A percentile compares a stretch with the other conserved stretches of the same genome.
Conservation (phyloP, 2,888 invertebrate species). For the Asteroscopus sphinx region DNA sequence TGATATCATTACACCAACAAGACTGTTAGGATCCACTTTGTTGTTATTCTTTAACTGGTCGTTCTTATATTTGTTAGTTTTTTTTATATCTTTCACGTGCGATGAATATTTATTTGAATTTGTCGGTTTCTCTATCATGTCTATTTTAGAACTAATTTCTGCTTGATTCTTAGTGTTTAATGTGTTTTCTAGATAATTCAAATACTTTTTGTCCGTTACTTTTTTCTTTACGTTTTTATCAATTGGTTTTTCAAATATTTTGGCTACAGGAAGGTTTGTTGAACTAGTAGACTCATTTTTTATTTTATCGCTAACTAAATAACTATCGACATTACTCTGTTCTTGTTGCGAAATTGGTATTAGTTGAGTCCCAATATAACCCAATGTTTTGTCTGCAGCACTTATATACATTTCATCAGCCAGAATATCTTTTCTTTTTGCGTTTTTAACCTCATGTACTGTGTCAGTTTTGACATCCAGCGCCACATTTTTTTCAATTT, state of each 20-base stretch:
- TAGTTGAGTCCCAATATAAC: slow-evolving; percentile 19
- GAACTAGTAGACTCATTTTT: not conserved
- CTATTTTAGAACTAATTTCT: not conserved
- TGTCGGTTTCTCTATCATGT: not conserved
- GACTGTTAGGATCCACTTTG: not conserved
- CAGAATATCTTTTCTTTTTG: not conserved
- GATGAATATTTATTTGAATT: not conserved
- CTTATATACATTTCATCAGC: slow-evolving; percentile 10
- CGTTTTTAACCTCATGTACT: not conserved
- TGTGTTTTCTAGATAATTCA: slow-evolving; percentile 1
- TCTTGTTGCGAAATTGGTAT: slow-evolving; percentile 16
- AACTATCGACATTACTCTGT: not conserved
- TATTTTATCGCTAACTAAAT: not conserved
- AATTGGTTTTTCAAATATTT: too few species aligned
- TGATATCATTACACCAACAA: slow-evolving; percentile 15
- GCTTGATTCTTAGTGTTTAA: not conserved
- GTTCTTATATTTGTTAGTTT: slow-evolving; percentile 32
- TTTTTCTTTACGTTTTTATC: too few species aligned
- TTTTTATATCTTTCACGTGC: slow-evolving; percentile 33
- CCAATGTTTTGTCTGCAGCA: slow-evolving; percentile 20
- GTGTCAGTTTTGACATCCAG: not conserved
- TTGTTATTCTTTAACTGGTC: slow-evolving; percentile 7
- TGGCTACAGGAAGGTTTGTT: slow-evolving; percentile 9
- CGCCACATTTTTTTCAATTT: slow-evolving; percentile 6
- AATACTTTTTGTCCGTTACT: not conserved